Base-by-base conservation (phyloP, 2,888 invertebrate genomes). In the Cheilosia pagana region DNA sequence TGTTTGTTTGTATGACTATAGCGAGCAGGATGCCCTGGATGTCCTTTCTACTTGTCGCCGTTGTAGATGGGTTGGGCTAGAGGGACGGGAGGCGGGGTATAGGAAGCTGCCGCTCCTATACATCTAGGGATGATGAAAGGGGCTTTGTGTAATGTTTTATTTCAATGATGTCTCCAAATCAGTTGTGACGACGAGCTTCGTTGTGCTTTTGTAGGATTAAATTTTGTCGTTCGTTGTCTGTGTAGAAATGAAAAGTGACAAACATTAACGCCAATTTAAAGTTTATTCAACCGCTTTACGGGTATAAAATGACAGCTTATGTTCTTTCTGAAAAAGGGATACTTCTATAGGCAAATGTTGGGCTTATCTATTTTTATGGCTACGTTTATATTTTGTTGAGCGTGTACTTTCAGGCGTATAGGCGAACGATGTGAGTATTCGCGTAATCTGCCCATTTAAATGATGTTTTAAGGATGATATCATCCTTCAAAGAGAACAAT, bases 61-160 rank as follows among this genome's bases (percentile, higher is more conserved):
- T 68, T 52, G 74, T 39, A 71, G 60, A 50, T 45, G 53, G 53
- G 60, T 28, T 25, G 62, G 4, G 28, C n/a, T 21, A 14, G 31
- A 21, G 10, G 3, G n/a, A n/a, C n/a, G n/a, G n/a, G n/a, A n/a
- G n/a, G n/a, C n/a, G n/a, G 4, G 28, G 19, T 21, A 14, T 16
- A 21, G 10, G 3, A 16, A 19, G 39, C 19, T 16, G 39, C 12
- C 21, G 55, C 55, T 19, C 31, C 28, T 16, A 31, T 16, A 31
- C 39, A 35, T 12, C 31, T 39, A 35, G 12, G 21, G 28, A 35
- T 19, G 10, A 35, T 12, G 19, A 35, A 19, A 14, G 67, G 48
- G 72, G 53, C 63, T 82, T 67, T 82, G 82, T 77, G 77, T 78
- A 82, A 82, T 78, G 82, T 82, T 82, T 82, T 82, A 67, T 77